These are phyloP conservation scores for Arizona elegans DNA, from an alignment of 2,113 vertebrate species.

Conservation along the genomic window DNA sequence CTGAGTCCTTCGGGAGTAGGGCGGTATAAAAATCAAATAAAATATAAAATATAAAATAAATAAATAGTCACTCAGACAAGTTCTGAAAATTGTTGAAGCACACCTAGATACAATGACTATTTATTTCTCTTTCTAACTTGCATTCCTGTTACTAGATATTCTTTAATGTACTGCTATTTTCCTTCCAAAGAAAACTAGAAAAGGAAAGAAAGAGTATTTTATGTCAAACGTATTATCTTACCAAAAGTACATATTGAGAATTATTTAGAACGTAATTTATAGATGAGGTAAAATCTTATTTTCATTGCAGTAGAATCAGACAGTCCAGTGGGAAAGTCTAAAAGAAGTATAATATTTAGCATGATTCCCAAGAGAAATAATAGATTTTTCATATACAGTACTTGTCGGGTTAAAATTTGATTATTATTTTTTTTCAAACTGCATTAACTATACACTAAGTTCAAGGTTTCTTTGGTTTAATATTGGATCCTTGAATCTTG, in stretches of 20 bases:
- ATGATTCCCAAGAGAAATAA: not conserved
- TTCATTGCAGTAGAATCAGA: not conserved
- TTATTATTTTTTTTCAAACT: not conserved
- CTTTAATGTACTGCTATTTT: not conserved
- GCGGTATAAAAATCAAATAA: no score
- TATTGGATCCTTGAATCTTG: no score
- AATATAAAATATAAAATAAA: no score
- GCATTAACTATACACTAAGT: not conserved
- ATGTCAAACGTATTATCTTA: not conserved
- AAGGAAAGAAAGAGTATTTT: no score
- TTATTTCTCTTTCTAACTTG: not conserved
- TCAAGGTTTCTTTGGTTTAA: conserved; percentile 10
- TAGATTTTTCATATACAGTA: not conserved
- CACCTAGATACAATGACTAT: not conserved
- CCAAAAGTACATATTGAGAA: not conserved
- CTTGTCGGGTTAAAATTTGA: not conserved
- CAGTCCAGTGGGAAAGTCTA: not conserved
- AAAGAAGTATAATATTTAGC: not conserved
- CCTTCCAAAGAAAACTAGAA: not conserved
- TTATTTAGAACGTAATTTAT: fast-evolving
- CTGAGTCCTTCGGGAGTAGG: no score
- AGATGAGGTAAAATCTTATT: not conserved
- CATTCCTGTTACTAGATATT: not conserved
- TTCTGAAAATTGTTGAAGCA: conserved; percentile 27
- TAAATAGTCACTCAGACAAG: not conserved